A percentile compares a stretch with the other conserved stretches of the same genome.
Evolutionary conservation across 2,797 vertebrate genomes (phyloP).

Genomic region (Neoniphon sammara): DNA sequence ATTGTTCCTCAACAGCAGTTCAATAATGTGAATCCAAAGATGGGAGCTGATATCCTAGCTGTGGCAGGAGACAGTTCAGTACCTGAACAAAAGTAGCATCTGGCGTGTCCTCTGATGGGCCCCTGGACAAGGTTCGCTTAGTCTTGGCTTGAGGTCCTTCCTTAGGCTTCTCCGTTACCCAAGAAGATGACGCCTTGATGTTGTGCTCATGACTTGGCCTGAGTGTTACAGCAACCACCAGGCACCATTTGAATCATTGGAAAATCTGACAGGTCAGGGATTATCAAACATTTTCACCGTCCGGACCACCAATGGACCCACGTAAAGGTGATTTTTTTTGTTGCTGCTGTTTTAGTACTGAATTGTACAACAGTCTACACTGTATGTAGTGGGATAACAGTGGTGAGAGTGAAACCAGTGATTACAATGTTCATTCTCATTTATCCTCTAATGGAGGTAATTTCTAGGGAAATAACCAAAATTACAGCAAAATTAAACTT

Average conservation of each 20-base stretch:
- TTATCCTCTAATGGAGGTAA: too few species aligned
- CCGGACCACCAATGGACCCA: neutral
- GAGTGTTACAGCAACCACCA: slow-evolving; percentile 44
- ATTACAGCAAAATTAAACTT: too few species aligned
- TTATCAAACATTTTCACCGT: neutral
- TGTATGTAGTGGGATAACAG: too few species aligned
- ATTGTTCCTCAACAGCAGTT: too few species aligned
- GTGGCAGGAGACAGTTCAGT: slow-evolving; percentile 9
- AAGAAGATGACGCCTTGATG: slow-evolving; percentile 85
- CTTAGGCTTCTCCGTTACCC: slow-evolving; percentile 87
- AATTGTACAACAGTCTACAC: too few species aligned
- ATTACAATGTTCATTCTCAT: too few species aligned
- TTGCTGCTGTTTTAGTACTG: too few species aligned
- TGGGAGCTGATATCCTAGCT: too few species aligned
- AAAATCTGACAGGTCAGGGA: neutral
- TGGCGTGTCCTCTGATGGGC: slow-evolving; percentile 87
- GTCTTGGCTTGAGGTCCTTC: slow-evolving; percentile 77
- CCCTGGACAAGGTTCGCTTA: slow-evolving; percentile 83
- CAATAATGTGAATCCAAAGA: too few species aligned
- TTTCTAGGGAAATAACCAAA: too few species aligned
- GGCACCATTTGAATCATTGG: neutral
- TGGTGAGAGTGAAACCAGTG: too few species aligned
- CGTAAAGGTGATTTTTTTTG: too few species aligned
- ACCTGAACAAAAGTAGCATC: slow-evolving; percentile 73
- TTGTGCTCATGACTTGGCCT: slow-evolving; percentile 80